These are phyloP conservation scores for Lordiphosa collinella DNA, from an alignment of 1,140 invertebrate species.

Conservation along the genomic window DNA sequence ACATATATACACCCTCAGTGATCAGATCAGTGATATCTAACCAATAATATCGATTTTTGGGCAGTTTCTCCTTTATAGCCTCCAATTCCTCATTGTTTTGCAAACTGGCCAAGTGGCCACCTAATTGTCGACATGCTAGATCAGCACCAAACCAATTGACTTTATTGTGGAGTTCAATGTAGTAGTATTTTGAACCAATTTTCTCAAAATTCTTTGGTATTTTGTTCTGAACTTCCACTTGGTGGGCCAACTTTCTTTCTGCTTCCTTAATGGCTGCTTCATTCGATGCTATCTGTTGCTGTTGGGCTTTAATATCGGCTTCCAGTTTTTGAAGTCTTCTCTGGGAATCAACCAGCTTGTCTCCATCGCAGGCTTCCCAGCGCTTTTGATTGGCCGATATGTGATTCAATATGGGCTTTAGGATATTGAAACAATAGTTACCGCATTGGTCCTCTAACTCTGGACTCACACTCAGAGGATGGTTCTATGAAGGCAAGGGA, in stretches of 20 bases:
- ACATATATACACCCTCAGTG: neutral
- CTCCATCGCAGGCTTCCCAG: neutral
- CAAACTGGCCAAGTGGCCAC: neutral
- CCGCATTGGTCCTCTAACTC: neutral
- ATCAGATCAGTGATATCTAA: neutral
- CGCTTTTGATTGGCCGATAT: neutral
- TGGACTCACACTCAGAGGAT: neutral
- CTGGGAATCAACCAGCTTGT: neutral
- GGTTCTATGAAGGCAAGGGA: no score
- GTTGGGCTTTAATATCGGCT: no score
- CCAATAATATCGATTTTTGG: neutral
- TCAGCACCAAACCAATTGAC: neutral
- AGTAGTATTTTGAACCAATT: neutral
- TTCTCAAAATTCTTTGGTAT: neutral
- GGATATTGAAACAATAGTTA: conserved; percentile 8
- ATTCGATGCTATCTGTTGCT: no score
- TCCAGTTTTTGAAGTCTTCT: neutral
- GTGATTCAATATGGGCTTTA: conserved; percentile 18
- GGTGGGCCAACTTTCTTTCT: neutral
- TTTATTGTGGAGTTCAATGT: neutral
- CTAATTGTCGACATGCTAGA: neutral
- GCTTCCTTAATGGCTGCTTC: neutral
- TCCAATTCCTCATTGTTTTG: neutral
- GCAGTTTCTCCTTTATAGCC: neutral
- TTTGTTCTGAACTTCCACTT: neutral